Percentiles rank a stretch among this genome's conserved stretches.
These are phyloP conservation scores for Oncorhynchus keta DNA, from an alignment of 2,113 vertebrate genomes.

Conservation along the genomic window DNA sequence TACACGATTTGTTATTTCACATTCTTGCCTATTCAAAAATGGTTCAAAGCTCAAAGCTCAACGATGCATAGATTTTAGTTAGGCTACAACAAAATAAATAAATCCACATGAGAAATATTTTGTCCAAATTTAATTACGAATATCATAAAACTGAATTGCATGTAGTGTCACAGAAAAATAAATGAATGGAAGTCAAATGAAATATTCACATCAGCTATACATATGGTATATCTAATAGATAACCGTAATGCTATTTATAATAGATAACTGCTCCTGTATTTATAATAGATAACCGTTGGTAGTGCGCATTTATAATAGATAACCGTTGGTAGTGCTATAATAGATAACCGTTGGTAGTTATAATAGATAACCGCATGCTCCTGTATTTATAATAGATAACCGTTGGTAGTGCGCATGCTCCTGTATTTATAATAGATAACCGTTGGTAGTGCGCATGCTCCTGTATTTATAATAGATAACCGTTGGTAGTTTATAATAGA, in stretches of 20 bases:
- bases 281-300: constrained; percentile 45
- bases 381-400: too few species aligned
- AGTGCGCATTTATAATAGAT: constrained; percentile 39
- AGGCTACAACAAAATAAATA: neutral
- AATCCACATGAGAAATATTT: neutral
- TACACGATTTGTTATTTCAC: too few species aligned
- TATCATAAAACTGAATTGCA: neutral
- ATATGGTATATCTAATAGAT: neutral
- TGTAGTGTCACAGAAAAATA: neutral
- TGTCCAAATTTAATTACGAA: neutral
- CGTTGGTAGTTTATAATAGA: too few species aligned
- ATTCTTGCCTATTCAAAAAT: too few species aligned
- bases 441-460: too few species aligned
- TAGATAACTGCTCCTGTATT: constrained; percentile 30
- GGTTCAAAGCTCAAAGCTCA: too few species aligned
- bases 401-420: too few species aligned
- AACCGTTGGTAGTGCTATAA: constrained; percentile 52
- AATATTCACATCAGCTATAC: constrained; percentile 8
- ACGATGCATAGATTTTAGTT: neutral
- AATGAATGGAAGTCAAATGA: neutral
- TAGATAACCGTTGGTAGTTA: constrained; percentile 49
- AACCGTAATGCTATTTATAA: neutral
- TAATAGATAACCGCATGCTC: too few species aligned
- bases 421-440: too few species aligned
- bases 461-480: too few species aligned